Evolutionary conservation across 2,888 invertebrate genomes (phyloP), one percentile per base, ranked within the genome.

Genomic region (Drosophila merina): DNA sequence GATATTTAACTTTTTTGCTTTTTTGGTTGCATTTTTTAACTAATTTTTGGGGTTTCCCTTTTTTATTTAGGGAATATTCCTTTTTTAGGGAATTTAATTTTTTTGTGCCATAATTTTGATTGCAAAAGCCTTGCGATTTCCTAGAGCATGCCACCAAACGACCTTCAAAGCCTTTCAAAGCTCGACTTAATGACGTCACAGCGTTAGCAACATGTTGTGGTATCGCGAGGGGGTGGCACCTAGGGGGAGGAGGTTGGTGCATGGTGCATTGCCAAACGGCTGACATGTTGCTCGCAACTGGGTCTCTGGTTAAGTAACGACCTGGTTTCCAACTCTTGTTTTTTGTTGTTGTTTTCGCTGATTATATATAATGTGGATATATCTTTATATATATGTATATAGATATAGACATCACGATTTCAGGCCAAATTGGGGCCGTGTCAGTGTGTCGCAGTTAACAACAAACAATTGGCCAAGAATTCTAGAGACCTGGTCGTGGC

Each of bases 231-330:
- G 14, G 28, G 26, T 4, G 55, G 12, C 40, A 28, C 26, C 8
- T 7, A 8, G 47, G n/a, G 4, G 30, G 8, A 47, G 40, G 20
- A 30, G 57, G 20, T 25, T 30, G 50, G 33, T 45, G 56, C 44
- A 31, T 44, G 6, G 38, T 68, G 55, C 63, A 54, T 67, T 67
- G 55, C 64, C 66, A 67, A 63, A 67, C 48, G 64, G 7, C 59
- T 51, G 60, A 62, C 64, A 66, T 56, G 55, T 68, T 69, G 55
- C 52, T 51, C 52, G 42, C 51, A 70, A 55, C 59, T 70, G 69
- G 77, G 75, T 76, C 74, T 75, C 67, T 75, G 81, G 71, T 85
- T 81, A 71, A 82, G 82, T 79, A 85, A 83, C 82, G 85, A 83
- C 82, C 82, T 83, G 77, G 83, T 83, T 74, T 72, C 52, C 54